A percentile compares a stretch with the other conserved stretches of the same genome.
Conservation (phyloP, 2,888 invertebrate genomes). For the Ernsta delagoae region DNA sequence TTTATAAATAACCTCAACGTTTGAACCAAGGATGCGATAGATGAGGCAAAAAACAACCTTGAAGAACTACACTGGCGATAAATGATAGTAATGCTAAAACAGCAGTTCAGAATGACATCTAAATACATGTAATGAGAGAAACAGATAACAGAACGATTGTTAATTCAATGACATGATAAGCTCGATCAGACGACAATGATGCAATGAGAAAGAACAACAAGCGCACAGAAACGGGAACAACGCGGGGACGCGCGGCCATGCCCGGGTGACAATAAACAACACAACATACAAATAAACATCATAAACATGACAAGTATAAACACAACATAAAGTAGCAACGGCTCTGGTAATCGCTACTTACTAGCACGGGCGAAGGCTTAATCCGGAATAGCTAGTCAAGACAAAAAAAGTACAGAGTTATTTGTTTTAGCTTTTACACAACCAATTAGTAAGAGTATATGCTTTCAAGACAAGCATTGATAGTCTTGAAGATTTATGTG, state of each 20-base stretch:
- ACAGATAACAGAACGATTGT: slow-evolving; percentile 6
- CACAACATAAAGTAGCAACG: slow-evolving; percentile 75
- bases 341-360: slow-evolving; percentile 90
- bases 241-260: slow-evolving; percentile 78
- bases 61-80: background rate
- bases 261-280: slow-evolving; percentile 71
- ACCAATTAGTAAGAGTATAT: slow-evolving; percentile 58
- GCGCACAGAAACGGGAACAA: slow-evolving; percentile 80
- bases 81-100: slow-evolving; percentile 7
- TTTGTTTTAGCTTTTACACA: slow-evolving; percentile 46
- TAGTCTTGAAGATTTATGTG: slow-evolving; percentile 68
- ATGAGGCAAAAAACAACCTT: slow-evolving; percentile 1
- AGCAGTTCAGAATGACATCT: slow-evolving; percentile 15
- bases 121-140: background rate
- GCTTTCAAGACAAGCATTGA: slow-evolving; percentile 68
- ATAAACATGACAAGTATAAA: slow-evolving; percentile 51
- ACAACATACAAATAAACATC: slow-evolving; percentile 51
- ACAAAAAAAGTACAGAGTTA: slow-evolving; percentile 72
- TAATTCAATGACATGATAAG: slow-evolving; percentile 25
- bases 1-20: background rate
- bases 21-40: background rate
- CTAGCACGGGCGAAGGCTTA: slow-evolving; percentile 98
- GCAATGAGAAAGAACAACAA: slow-evolving; percentile 79
- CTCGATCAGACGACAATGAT: slow-evolving; percentile 28
- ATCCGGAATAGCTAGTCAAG: slow-evolving; percentile 98